Base-by-base conservation (phyloP, 2,797 vertebrate genomes). In the Hippopotamyrus pictus region DNA sequence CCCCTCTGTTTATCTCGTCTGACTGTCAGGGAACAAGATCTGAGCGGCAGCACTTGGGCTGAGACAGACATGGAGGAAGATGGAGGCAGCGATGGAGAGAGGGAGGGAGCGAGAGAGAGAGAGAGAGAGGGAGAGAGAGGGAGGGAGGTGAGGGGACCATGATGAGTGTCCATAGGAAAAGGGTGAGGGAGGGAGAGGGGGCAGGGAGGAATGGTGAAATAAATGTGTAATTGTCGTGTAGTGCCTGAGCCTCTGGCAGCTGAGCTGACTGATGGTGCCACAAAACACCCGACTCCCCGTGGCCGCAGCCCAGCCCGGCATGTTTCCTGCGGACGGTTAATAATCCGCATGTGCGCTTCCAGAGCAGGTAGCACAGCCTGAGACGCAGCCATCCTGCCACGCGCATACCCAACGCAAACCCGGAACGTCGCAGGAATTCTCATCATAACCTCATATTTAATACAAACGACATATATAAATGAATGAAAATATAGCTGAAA, bases 211-310 rank as follows among this genome's bases (percentile, higher is more conserved):
- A 59, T 92, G 92, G 92, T 92, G 93, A 94, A 94, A 94, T 94
- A 92, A 94, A 94, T 93, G 94, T 93, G 94, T 95, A 95, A 95
- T 95, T 96, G 94, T 88, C 90, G 91, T 93, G 93, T 93, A 90
- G 94, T 87, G 92, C 92, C 93, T 94, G 92, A 94, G 92, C 91
- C 93, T 90, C 91, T 93, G 93, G 92, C 88, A 91, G 93, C 92
- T 90, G 93, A 89, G 89, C 90, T 93, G 93, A 93, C 90, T 90
- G 92, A 94, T 92, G 92, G 92, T 89, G 59, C 92, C 17, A 89
- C 90, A 88, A 89, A 90, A 92, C 91, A 92, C 89, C 89, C 90
- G 48, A 65, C 82, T 73, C 88, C 65, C 51, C 53, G 22, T 82
- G 87, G 89, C 94, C 14, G 88, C 54, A 83, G 90, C 82, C 89